phyloP scores from a whole-genome alignment of 1,140 invertebrate genomes.

The Berghia stephanieae region DNA sequence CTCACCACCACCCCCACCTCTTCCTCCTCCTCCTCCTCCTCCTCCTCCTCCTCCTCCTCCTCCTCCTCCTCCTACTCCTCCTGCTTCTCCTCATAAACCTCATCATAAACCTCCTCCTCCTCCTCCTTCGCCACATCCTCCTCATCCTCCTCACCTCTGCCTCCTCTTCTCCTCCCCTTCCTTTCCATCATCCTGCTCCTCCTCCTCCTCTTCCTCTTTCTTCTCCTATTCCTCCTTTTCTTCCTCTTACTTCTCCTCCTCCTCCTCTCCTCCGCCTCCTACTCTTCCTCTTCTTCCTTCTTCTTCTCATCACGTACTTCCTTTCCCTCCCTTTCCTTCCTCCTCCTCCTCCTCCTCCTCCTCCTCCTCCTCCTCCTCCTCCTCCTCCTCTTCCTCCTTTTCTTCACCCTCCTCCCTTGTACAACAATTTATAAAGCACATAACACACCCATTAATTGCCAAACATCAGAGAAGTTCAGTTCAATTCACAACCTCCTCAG shows the following conservation, averaged over 20 bases:
- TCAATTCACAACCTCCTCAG: no score
- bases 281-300: no score
- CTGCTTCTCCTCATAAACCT: neutral
- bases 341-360: constrained; percentile 6
- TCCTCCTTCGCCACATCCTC: neutral
- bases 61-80: neutral
- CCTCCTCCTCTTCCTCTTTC: neutral
- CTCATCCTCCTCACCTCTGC: neutral
- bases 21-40: neutral
- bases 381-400: no score
- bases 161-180: neutral
- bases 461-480: no score
- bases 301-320: neutral
- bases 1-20: neutral
- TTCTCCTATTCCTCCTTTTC: neutral
- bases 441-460: no score
- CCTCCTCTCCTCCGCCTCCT: no score
- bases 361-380: no score
- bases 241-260: no score
- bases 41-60: constrained; percentile 1
- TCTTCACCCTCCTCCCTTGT: neutral
- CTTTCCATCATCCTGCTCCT: neutral
- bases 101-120: neutral
- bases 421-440: neutral
- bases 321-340: constrained; percentile 1